Conservation (phyloP, 2,888 invertebrate species). For the Volucella inflata region DNA sequence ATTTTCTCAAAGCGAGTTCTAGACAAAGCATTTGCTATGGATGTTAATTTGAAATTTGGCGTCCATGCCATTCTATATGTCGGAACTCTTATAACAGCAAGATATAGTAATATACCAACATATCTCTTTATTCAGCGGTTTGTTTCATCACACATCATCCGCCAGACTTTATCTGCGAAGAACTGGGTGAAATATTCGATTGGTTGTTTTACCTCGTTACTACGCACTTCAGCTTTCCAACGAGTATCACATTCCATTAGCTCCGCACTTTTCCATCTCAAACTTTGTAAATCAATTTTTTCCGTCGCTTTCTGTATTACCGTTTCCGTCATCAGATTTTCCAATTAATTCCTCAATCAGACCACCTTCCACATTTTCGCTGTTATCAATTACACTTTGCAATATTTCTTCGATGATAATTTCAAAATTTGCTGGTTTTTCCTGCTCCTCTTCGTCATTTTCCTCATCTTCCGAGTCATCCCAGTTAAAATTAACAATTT, state of each 20-base stretch:
- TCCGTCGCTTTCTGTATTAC: conserved; percentile 60
- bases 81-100: background rate
- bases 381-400: conserved; percentile 52
- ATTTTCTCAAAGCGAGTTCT: no score
- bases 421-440: conserved; percentile 34
- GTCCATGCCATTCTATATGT: no score
- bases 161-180: conserved; percentile 69
- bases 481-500: conserved; percentile 62
- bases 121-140: conserved; percentile 35
- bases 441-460: conserved; percentile 57
- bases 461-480: conserved; percentile 62
- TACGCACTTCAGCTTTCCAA: conserved; percentile 61
- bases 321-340: conserved; percentile 47
- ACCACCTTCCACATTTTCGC: conserved; percentile 46
- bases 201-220: conserved; percentile 61
- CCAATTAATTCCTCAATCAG: conserved; percentile 62
- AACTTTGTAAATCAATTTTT: conserved; percentile 72
- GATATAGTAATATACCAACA: no score
- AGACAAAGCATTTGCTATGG: no score
- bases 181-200: conserved; percentile 67
- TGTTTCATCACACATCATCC: conserved; percentile 69
- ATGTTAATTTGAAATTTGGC: no score
- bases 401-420: conserved; percentile 59
- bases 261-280: conserved; percentile 70
- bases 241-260: conserved; percentile 59